Evolutionary conservation across 2,888 invertebrate species (phyloP).

Genomic region (Leucophora obtusa): DNA sequence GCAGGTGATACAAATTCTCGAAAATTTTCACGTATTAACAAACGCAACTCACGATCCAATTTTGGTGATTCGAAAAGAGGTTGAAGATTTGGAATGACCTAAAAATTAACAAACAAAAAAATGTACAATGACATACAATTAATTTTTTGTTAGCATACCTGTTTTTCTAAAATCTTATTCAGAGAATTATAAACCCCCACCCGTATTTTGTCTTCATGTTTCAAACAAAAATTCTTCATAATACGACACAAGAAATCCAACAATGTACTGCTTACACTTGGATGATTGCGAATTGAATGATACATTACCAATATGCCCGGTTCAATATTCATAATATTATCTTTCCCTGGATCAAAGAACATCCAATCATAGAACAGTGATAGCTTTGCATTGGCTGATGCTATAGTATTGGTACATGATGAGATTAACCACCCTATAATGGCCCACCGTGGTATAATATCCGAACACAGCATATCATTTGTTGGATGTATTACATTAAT

Average conservation of each 20-base stretch:
- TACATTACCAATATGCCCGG: constrained; percentile 86
- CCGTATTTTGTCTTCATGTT: constrained; percentile 78
- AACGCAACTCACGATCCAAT: constrained; percentile 83
- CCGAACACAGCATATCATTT: constrained; percentile 84
- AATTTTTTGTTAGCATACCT: constrained; percentile 78
- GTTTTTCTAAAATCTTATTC: constrained; percentile 82
- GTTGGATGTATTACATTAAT: constrained; percentile 85
- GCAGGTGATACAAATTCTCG: constrained; percentile 85
- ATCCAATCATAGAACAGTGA: constrained; percentile 86
- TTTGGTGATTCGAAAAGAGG: constrained; percentile 81
- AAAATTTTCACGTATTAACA: constrained; percentile 93
- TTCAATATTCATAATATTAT: constrained; percentile 86
- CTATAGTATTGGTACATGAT: constrained; percentile 83
- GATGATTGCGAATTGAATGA: constrained; percentile 83
- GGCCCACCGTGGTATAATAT: constrained; percentile 85
- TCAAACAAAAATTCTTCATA: constrained; percentile 77
- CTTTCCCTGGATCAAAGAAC: constrained; percentile 83
- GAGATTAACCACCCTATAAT: constrained; percentile 85
- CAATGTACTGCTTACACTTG: constrained; percentile 83
- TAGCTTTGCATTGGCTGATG: constrained; percentile 84
- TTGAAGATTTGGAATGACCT: constrained; percentile 82
- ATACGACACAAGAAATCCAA: constrained; percentile 85
- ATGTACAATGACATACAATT: not conserved
- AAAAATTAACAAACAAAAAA: constrained; percentile 15
- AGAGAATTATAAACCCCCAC: constrained; percentile 79